Evolutionary conservation across 2,888 invertebrate species (phyloP).

Genomic region (Troglohyphantes excavatus): DNA sequence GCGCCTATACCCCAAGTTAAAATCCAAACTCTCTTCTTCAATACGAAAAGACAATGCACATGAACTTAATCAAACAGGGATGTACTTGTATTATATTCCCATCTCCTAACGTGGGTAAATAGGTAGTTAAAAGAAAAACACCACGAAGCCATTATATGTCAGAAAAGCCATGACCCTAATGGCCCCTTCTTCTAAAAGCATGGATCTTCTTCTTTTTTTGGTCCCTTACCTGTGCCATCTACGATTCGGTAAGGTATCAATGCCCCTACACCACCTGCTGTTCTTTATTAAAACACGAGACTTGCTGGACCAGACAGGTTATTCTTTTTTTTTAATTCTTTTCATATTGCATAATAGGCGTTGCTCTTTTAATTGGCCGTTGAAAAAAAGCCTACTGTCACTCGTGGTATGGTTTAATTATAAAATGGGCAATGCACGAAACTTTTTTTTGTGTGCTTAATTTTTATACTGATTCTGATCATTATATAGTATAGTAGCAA

Average conservation of each 20-base stretch:
- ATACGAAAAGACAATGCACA: neutral
- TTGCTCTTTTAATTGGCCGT: neutral
- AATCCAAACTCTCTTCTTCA: no score
- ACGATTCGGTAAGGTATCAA: conserved; percentile 17
- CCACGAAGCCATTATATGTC: neutral
- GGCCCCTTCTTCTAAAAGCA: neutral
- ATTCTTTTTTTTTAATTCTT: neutral
- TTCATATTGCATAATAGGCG: neutral
- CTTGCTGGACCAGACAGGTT: neutral
- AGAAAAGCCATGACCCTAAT: neutral
- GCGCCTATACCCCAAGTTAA: no score
- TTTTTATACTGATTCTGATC: no score
- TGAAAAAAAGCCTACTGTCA: neutral
- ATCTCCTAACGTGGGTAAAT: neutral
- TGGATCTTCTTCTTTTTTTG: neutral
- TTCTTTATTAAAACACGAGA: neutral
- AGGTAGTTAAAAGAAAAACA: conserved; percentile 5
- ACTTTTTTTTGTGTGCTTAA: neutral
- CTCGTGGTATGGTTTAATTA: neutral
- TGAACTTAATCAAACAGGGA: neutral
- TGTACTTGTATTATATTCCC: neutral
- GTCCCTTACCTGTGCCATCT: neutral
- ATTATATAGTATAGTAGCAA: no score
- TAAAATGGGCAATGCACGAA: neutral
- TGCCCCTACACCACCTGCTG: neutral